Conservation (phyloP, 2,797 vertebrate species). For the Sebastes melanostomus region DNA sequence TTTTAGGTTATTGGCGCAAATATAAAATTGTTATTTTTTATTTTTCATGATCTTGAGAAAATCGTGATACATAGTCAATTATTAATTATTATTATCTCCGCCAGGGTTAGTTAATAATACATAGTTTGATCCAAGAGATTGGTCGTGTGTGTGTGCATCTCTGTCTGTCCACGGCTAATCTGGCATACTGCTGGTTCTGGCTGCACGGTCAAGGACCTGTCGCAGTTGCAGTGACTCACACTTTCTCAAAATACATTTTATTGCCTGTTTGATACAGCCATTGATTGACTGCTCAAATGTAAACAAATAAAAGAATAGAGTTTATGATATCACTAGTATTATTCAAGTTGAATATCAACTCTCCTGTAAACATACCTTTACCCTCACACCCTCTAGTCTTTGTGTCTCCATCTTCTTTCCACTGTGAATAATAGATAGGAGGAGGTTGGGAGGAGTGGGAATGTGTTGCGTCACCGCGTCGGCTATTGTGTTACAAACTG, state of each 20-base stretch:
- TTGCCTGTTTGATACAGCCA: too few relatives aligned
- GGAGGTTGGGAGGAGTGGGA: neutral
- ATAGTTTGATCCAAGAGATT: too few relatives aligned
- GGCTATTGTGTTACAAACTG: slow-evolving; percentile 36
- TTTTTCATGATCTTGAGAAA: neutral
- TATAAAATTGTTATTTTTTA: neutral
- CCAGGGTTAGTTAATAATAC: too few relatives aligned
- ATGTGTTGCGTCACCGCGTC: neutral
- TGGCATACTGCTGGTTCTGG: too few relatives aligned
- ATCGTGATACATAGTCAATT: neutral
- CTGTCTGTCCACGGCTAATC: too few relatives aligned
- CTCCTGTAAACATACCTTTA: neutral
- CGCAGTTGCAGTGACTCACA: too few relatives aligned
- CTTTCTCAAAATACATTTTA: too few relatives aligned
- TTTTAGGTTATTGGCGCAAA: neutral
- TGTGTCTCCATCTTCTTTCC: slow-evolving; percentile 43
- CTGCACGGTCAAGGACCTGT: too few relatives aligned
- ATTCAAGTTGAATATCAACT: neutral
- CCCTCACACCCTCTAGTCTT: neutral
- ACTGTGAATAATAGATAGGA: slow-evolving; percentile 66
- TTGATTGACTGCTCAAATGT: too few relatives aligned
- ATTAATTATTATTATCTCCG: neutral
- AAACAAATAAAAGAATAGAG: too few relatives aligned
- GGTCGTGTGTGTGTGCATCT: too few relatives aligned
- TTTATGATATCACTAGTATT: neutral